Conservation (phyloP, 2,888 invertebrate genomes). For the Sicus ferrugineus region DNA sequence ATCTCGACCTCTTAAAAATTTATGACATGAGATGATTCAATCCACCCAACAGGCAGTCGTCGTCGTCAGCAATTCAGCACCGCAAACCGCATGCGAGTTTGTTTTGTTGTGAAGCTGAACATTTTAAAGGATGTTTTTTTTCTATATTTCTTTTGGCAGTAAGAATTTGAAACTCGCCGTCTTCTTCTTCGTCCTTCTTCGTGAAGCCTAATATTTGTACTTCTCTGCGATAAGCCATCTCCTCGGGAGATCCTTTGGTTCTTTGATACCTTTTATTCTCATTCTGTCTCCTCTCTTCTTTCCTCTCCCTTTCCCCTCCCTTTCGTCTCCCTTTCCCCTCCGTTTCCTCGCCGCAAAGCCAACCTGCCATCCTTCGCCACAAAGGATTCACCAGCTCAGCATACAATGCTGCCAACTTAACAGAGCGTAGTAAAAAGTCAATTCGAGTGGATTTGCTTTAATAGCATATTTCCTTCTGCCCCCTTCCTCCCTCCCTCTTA, state of each 20-base stretch:
- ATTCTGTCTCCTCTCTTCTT: no score
- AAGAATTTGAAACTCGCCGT: not conserved
- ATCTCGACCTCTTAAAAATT: no score
- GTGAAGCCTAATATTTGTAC: not conserved
- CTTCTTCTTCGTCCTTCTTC: not conserved
- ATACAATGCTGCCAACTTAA: constrained; percentile 32
- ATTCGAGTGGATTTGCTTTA: constrained; percentile 54
- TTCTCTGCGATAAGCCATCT: no score
- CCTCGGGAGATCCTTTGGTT: no score
- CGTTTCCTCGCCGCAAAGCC: no score
- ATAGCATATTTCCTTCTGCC: constrained; percentile 43
- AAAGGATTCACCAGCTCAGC: not conserved
- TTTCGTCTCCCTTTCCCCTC: no score
- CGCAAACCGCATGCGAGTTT: constrained; percentile 17
- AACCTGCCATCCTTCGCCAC: not conserved
- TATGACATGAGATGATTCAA: no score
- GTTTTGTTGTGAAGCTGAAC: constrained; percentile 7
- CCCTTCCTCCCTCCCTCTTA: no score
- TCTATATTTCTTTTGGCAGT: not conserved
- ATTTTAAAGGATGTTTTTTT: not conserved
- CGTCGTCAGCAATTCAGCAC: not conserved
- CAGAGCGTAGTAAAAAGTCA: constrained; percentile 44
- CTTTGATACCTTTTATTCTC: no score
- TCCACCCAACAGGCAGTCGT: not conserved
- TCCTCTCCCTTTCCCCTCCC: no score